phyloP scores from a whole-genome alignment of 2,797 vertebrate genomes.

The Halcyon leucocephala region DNA sequence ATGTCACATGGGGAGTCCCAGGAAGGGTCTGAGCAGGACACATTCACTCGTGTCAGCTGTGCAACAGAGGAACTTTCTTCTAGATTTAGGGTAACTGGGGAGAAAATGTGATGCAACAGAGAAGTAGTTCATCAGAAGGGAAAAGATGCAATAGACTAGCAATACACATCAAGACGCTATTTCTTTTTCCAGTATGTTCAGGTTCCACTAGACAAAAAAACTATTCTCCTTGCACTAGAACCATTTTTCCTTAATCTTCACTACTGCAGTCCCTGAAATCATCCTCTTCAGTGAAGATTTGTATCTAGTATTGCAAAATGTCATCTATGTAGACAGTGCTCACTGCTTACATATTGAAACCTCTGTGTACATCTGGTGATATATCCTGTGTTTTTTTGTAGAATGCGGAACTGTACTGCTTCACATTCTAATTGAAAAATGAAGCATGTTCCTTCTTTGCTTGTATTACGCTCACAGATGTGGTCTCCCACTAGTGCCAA shows the following conservation, averaged over 20 bases:
- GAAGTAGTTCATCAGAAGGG: not conserved
- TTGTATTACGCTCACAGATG: accelerated
- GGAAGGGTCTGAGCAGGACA: not conserved
- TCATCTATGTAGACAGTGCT: not conserved
- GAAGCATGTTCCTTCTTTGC: not conserved
- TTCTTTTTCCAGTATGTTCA: not conserved
- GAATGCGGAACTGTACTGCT: not conserved
- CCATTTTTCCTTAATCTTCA: not conserved
- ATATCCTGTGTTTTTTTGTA: not conserved
- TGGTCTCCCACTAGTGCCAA: not conserved
- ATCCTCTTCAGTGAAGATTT: not conserved
- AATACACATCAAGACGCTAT: too few species aligned
- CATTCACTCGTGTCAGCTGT: too few species aligned
- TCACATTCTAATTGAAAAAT: not conserved
- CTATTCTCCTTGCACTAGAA: not conserved
- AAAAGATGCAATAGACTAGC: not conserved
- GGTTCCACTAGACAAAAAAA: not conserved
- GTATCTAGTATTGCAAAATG: not conserved
- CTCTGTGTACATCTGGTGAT: not conserved
- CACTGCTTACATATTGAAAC: not conserved
- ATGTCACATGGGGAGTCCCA: not conserved
- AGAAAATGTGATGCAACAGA: not conserved
- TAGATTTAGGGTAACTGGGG: not conserved
- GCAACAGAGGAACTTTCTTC: not conserved
- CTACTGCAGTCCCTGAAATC: not conserved